Evolutionary conservation across 2,797 vertebrate species (phyloP).

Genomic region (Diglossa cyanea): DNA sequence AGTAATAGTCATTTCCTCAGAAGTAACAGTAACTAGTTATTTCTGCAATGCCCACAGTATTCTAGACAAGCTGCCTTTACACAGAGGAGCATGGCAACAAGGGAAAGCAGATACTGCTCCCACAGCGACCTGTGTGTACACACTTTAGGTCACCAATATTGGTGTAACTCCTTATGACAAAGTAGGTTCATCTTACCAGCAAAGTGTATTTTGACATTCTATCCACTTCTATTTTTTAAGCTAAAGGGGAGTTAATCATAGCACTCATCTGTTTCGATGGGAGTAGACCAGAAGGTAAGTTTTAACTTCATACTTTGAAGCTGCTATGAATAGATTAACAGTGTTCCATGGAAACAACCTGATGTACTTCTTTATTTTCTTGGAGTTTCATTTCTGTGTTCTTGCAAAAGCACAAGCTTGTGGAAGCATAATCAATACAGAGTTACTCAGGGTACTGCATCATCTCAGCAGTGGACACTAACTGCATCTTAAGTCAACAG

Average conservation of each 20-base stretch:
- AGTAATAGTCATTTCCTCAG: not conserved
- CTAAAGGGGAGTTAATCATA: constrained; percentile 51
- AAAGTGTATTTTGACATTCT: constrained; percentile 21
- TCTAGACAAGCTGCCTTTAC: not conserved
- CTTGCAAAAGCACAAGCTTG: constrained; percentile 67
- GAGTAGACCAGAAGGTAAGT: constrained; percentile 62
- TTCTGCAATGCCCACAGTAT: not conserved
- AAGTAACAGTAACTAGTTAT: not conserved
- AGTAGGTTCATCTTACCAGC: not conserved
- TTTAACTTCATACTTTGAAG: constrained; percentile 10
- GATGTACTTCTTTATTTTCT: constrained; percentile 15
- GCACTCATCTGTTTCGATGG: constrained; percentile 6
- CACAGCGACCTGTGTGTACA: not conserved
- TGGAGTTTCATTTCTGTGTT: constrained; percentile 9
- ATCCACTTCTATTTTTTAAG: constrained; percentile 21
- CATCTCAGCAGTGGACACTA: constrained; percentile 46
- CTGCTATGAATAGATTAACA: constrained; percentile 39
- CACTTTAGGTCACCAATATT: not conserved
- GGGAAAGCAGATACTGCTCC: not conserved
- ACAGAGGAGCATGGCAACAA: not conserved
- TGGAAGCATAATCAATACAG: constrained; percentile 37
- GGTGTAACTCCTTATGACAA: not conserved
- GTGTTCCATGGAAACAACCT: constrained; percentile 27
- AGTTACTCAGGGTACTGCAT: constrained; percentile 62
- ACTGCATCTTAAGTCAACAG: constrained; percentile 45